Conservation (phyloP, 2,888 invertebrate species). For the Dexiosoma caninum region DNA sequence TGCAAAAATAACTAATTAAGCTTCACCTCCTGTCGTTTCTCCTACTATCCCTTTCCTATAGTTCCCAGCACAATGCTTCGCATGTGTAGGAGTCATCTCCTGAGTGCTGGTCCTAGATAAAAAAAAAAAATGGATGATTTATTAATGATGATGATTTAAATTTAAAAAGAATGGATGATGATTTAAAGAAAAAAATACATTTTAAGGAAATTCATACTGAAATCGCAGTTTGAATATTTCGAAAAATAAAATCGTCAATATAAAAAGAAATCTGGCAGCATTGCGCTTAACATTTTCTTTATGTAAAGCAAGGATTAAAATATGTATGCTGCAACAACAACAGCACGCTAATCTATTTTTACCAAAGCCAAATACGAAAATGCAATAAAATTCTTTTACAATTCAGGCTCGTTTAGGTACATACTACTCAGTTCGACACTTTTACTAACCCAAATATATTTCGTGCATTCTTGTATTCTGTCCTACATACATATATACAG, state of each 20-base stretch:
- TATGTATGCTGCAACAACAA: not conserved
- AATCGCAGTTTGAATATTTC: not conserved
- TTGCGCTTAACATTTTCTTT: constrained; percentile 40
- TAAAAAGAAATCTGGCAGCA: not conserved
- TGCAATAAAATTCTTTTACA: constrained; percentile 12
- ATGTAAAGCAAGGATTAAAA: constrained; percentile 49
- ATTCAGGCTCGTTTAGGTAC: constrained; percentile 23
- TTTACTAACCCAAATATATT: constrained; percentile 6
- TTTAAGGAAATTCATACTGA: too few relatives aligned
- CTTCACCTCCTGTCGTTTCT: too few relatives aligned
- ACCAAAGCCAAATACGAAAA: constrained; percentile 22
- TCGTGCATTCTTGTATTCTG: too few relatives aligned
- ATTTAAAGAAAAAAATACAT: too few relatives aligned
- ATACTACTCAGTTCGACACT: constrained; percentile 28
- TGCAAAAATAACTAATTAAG: too few relatives aligned
- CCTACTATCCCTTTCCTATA: too few relatives aligned
- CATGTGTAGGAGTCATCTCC: too few relatives aligned
- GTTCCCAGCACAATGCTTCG: too few relatives aligned
- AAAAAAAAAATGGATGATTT: too few relatives aligned
- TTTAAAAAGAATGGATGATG: too few relatives aligned
- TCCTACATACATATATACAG: not conserved
- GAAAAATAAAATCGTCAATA: not conserved
- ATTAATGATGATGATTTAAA: too few relatives aligned
- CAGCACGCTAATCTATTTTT: constrained; percentile 4
- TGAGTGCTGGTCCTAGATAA: too few relatives aligned